Conservation (phyloP, 2,888 invertebrate genomes). For the Stegophylla sp. region DNA sequence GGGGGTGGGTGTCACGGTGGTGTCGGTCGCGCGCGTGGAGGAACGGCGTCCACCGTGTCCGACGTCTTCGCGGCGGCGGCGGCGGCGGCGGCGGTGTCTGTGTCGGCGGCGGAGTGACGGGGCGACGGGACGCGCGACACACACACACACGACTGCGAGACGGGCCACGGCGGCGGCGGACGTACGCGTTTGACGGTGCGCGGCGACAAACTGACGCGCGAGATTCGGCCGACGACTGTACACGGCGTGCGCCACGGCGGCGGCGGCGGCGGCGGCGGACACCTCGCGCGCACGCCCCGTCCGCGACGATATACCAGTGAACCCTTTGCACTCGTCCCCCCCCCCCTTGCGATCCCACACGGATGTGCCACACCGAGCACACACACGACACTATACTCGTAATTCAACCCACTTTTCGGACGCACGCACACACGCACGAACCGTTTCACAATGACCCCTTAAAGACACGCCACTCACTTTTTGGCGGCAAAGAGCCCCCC, state of each 20-base stretch:
- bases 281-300: conserved; percentile 38
- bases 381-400: no score
- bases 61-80: not conserved
- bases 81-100: not conserved
- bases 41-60: no score
- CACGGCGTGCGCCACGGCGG: not conserved
- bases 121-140: no score
- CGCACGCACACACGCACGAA: no score
- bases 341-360: not conserved
- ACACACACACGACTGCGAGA: not conserved
- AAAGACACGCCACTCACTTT: no score
- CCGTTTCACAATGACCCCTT: no score
- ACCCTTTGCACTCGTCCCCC: not conserved
- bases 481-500: no score
- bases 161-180: not conserved
- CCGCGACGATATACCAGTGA: no score
- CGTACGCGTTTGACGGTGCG: conserved; percentile 33
- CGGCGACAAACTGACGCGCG: conserved; percentile 38
- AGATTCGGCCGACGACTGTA: conserved; percentile 12
- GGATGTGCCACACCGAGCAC: no score
- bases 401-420: no score
- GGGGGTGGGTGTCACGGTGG: not conserved
- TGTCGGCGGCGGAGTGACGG: no score
- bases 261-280: conserved; percentile 8
- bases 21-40: no score